Conservation (phyloP, 2,113 vertebrate species). For the Thalassarche chlororhynchos region DNA sequence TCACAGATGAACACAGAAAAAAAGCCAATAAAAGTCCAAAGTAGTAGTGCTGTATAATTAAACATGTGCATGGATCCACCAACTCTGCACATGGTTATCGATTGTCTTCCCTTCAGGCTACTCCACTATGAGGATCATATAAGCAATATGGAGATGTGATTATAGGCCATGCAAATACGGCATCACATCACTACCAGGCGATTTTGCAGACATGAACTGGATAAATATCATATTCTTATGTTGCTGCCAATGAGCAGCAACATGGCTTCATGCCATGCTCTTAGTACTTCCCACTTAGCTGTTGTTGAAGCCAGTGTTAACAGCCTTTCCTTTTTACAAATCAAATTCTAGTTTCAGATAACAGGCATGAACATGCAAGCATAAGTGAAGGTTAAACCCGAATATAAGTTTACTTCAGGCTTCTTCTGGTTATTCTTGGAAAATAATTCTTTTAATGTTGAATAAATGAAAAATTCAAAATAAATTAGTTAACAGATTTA, state of each 20-base stretch:
- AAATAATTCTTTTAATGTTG: not conserved
- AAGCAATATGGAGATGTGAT: not conserved
- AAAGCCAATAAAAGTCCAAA: not conserved
- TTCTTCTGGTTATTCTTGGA: not conserved
- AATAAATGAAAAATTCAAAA: not conserved
- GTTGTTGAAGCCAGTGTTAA: not conserved
- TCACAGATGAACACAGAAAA: not conserved
- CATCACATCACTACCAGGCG: not conserved
- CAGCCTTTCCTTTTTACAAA: not conserved
- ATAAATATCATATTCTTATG: not conserved
- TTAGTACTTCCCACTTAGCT: not conserved
- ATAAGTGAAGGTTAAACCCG: not conserved
- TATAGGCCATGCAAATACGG: not conserved
- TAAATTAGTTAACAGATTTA: not conserved
- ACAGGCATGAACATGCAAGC: not conserved
- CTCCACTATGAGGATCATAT: not conserved
- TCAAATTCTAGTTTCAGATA: not conserved
- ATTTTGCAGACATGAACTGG: not conserved
- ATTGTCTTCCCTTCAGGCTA: not conserved
- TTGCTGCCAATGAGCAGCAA: not conserved
- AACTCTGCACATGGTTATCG: not conserved
- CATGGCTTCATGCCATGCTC: not conserved
- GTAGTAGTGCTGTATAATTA: not conserved
- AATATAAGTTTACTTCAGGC: not conserved
- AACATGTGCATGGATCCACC: not conserved